phyloP scores from a whole-genome alignment of 2,888 invertebrate species.

The Lamellibrachia columna region DNA sequence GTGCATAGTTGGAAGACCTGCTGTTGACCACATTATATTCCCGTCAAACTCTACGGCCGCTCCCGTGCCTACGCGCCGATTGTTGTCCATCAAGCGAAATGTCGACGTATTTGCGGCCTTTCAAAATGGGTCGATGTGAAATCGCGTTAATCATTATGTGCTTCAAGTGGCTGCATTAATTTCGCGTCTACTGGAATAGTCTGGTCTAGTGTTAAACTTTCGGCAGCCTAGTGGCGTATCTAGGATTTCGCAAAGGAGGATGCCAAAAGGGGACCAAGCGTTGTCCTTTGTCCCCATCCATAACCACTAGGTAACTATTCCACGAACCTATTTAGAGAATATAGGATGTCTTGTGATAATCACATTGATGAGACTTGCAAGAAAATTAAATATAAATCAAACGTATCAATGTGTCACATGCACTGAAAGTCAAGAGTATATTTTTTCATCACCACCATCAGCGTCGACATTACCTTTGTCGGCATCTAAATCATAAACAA shows the following conservation, averaged over 20 bases:
- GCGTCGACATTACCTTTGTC: background rate
- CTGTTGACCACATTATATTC: background rate
- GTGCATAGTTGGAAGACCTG: background rate
- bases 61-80: background rate
- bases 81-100: background rate
- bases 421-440: background rate
- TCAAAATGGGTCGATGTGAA: background rate
- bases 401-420: background rate
- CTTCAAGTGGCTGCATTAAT: slow-evolving; percentile 10
- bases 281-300: no score
- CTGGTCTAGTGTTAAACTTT: background rate
- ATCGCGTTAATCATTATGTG: background rate
- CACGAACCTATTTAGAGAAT: no score
- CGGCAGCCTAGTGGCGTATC: background rate
- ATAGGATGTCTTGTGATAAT: no score
- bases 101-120: background rate
- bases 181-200: background rate
- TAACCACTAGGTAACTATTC: no score
- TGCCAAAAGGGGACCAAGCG: no score
- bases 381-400: background rate
- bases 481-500: background rate
- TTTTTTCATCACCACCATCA: background rate
- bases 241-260: no score
- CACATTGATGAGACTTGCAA: no score
- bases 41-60: background rate